phyloP scores from a whole-genome alignment of 2,797 vertebrate species.

The Scomberomorus guttatus region DNA sequence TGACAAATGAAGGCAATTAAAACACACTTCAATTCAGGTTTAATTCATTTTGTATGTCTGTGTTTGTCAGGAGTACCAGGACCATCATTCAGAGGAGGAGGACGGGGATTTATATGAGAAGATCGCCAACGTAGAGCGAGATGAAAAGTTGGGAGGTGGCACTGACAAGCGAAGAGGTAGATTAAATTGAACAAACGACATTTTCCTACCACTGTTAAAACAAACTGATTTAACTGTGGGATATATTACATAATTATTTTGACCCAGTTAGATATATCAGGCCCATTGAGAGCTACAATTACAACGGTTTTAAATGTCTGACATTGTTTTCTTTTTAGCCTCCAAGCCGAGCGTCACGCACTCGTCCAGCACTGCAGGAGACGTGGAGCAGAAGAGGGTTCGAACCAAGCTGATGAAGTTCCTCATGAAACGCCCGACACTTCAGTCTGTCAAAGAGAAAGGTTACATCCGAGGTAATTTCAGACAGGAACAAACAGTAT shows the following conservation, averaged over 20 bases:
- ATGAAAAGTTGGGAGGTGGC: conserved; percentile 70
- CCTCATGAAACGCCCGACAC: conserved; percentile 91
- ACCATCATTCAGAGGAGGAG: conserved; percentile 79
- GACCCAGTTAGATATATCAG: conserved; percentile 3
- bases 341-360: conserved; percentile 48
- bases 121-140: conserved; percentile 76
- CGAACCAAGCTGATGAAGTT: conserved; percentile 94
- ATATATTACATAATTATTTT: not conserved
- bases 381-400: conserved; percentile 89
- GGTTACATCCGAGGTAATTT: conserved; percentile 90
- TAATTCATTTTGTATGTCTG: not conserved
- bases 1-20: not conserved
- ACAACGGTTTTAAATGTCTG: not conserved
- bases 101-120: conserved; percentile 86
- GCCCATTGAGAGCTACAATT: not conserved
- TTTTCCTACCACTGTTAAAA: not conserved
- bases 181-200: conserved; percentile 27
- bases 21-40: not conserved
- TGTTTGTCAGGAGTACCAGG: conserved; percentile 76
- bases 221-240: not conserved
- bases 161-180: conserved; percentile 73
- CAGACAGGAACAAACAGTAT: not conserved
- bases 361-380: conserved; percentile 63
- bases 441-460: conserved; percentile 93
- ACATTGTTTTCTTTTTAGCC: conserved; percentile 25